Evolutionary conservation across 2,113 vertebrate genomes (phyloP).

Genomic region (Pluvianellus socialis): DNA sequence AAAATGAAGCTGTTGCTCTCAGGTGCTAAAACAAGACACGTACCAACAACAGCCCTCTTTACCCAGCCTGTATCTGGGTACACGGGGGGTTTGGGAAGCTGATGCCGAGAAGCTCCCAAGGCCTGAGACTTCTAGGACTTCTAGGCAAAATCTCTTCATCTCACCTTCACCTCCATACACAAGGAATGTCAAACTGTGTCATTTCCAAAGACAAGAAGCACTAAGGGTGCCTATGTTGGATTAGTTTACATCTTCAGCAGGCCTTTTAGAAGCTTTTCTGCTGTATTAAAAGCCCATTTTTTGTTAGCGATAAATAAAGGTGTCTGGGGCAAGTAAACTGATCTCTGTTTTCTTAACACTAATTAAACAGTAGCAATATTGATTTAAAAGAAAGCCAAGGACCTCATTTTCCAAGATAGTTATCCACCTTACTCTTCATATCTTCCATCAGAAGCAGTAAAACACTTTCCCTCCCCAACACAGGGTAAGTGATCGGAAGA

Average conservation of each 20-base stretch:
- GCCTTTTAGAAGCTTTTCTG: background rate
- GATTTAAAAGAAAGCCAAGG: background rate
- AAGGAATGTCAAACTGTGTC: fast-evolving
- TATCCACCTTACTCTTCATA: background rate
- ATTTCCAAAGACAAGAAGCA: background rate
- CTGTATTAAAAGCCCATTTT: background rate
- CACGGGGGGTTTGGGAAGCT: background rate
- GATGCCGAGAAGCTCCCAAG: background rate
- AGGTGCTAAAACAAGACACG: background rate
- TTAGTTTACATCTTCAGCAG: background rate
- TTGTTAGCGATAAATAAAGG: background rate
- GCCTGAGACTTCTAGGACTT: background rate
- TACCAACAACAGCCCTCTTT: background rate
- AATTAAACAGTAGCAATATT: background rate
- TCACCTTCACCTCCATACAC: background rate
- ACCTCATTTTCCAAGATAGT: background rate
- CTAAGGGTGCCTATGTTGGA: background rate
- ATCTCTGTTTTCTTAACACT: background rate
- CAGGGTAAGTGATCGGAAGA: background rate
- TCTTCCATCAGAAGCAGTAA: background rate
- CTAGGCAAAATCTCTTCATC: background rate
- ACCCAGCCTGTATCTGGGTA: background rate
- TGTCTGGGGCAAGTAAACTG: background rate
- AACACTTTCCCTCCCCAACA: background rate
- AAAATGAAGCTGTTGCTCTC: background rate